Base-by-base conservation (phyloP, 2,113 vertebrate species). In the Peromyscus maniculatus region DNA sequence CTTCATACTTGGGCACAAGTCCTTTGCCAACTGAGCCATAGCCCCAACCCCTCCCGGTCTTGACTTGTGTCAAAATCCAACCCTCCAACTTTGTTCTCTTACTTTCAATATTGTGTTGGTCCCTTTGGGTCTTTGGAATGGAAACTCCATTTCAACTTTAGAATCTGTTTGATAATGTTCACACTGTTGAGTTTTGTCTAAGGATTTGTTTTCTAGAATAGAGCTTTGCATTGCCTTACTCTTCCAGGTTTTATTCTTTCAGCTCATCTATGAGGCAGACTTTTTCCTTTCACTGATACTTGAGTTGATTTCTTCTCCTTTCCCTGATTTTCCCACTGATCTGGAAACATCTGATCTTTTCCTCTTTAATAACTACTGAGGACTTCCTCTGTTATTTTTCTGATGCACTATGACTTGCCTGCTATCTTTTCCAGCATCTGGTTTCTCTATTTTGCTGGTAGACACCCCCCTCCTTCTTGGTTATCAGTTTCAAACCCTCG, bases 401-500 rank as follows among this genome's bases (percentile, higher is more conserved):
- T 93, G n/a, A 77, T 64, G 84, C 52, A 11, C 17, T 13, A 77
- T 39, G 89, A 49, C 64, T 19, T 22, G 77, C 9, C 87, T 89
- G 33, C 78, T 80, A 33, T 33, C 69, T 57, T 92, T n/a, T 57
- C 7, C 2, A 31, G 95, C 92, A 92, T 80, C 84, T 7, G 17
- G 93, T 74, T 79, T 75, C 55, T 94, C 87, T 84, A 22, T 24
- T 64, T 33, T 71, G 57, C 36, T 95, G 46, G 36, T 39, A 75
- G n/a, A 46, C 33, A 1, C 7, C 72, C 72, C 15, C 36, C 55
- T 59, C 64, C 84, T 74, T 79, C 79, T 21, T 52, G n/a, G 71
- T 89, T 89, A 93, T 94, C 92, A 87, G 39, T 83, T 87, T 89
- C 87, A 91, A 95, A 82, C 57, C 26, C 57, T 89, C 87, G 28